A percentile compares a stretch with the other conserved stretches of the same genome.
Evolutionary conservation across 2,113 vertebrate species (phyloP).

Genomic region (Buteo buteo): DNA sequence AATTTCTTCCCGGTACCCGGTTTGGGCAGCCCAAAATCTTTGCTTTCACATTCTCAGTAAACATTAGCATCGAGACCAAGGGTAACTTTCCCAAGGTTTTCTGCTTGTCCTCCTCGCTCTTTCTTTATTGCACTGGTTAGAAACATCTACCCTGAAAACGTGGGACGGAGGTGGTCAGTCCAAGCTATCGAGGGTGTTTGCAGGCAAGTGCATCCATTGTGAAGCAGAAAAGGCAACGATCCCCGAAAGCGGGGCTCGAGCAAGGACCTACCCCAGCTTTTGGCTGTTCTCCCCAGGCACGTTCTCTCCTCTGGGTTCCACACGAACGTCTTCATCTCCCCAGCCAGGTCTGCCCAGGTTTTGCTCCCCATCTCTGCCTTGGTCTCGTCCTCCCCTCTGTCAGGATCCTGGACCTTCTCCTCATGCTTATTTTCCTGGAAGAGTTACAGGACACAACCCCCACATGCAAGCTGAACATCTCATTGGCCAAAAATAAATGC

Average conservation of each 20-base stretch:
- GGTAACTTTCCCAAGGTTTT: not conserved
- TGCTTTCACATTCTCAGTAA: not conserved
- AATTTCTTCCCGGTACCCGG: accelerated
- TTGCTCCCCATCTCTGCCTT: conserved; percentile 45
- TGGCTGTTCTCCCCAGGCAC: conserved; percentile 90
- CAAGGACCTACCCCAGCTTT: conserved; percentile 92
- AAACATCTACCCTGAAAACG: not conserved
- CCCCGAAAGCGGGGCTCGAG: not conserved
- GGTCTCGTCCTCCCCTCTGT: conserved; percentile 61
- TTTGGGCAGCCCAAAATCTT: not conserved
- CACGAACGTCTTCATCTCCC: conserved; percentile 83
- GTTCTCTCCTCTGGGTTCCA: conserved; percentile 93
- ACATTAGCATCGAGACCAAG: not conserved
- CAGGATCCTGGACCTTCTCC: conserved; percentile 78
- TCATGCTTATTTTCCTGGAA: conserved; percentile 83
- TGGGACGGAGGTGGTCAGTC: not conserved
- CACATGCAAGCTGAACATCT: conserved; percentile 25
- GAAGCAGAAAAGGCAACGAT: conserved; percentile 17
- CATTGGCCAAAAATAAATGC: conserved; percentile 67
- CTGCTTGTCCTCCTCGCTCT: not conserved
- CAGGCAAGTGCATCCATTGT: not conserved
- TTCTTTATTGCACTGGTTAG: not conserved
- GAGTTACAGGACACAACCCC: conserved; percentile 69
- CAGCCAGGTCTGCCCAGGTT: conserved; percentile 82
- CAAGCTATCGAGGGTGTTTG: not conserved